phyloP scores from a whole-genome alignment of 2,797 vertebrate species.

The Sphenodon punctatus region DNA sequence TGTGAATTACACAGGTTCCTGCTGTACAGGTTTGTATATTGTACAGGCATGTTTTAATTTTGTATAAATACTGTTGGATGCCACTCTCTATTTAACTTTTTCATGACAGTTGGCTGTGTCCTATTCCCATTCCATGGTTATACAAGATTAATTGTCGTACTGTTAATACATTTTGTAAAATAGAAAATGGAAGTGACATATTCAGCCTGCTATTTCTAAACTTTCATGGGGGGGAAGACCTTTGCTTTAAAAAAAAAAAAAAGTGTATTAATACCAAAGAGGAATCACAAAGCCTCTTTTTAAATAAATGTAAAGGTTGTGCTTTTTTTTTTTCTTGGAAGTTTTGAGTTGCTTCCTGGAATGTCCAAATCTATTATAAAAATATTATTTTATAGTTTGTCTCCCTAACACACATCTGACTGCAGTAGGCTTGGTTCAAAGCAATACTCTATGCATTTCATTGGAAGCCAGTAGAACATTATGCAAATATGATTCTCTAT shows the following conservation, averaged over 20 bases:
- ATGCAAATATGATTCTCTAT: neutral
- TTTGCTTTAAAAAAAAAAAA: neutral
- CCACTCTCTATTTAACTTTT: neutral
- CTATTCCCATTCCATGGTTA: neutral
- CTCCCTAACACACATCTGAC: neutral
- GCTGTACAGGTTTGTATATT: conserved; percentile 14
- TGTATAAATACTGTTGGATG: conserved; percentile 38
- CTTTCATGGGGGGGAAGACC: fast-evolving
- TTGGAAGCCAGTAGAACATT: neutral
- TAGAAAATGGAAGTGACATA: neutral
- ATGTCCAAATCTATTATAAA: neutral
- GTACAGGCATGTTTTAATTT: conserved; percentile 31
- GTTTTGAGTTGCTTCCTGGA: neutral
- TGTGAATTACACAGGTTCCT: neutral
- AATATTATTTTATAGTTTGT: neutral
- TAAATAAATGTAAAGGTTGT: neutral
- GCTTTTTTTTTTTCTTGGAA: neutral
- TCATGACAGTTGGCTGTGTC: neutral
- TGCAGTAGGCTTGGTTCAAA: neutral
- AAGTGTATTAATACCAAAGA: neutral
- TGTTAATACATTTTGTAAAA: neutral
- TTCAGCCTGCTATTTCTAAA: neutral
- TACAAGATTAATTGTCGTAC: neutral
- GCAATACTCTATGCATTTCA: fast-evolving
- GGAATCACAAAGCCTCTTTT: neutral